phyloP scores from a whole-genome alignment of 2,797 vertebrate genomes.

The Chiloscyllium punctatum region DNA sequence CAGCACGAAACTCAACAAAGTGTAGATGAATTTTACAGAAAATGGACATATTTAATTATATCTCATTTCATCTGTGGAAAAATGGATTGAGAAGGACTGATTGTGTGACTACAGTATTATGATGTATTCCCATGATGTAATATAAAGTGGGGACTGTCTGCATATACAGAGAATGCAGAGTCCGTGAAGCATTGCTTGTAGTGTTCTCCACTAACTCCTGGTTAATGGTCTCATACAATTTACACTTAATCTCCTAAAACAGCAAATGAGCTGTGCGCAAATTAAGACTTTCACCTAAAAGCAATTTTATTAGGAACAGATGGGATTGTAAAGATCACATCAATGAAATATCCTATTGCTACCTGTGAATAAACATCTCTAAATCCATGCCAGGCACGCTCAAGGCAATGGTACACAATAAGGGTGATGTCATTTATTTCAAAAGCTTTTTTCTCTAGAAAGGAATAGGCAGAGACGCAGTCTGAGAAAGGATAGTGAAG shows the following conservation, averaged over 20 bases:
- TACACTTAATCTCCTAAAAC: neutral
- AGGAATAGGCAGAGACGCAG: neutral
- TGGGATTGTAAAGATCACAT: slow-evolving; percentile 17
- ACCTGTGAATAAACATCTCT: neutral
- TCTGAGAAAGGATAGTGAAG: neutral
- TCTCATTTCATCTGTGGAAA: neutral
- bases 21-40: neutral
- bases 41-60: neutral
- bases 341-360: neutral
- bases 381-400: neutral
- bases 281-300: neutral
- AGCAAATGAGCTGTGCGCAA: neutral
- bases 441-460: neutral
- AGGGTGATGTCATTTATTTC: neutral
- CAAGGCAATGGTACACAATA: neutral
- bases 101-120: neutral
- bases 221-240: neutral
- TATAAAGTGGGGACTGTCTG: neutral
- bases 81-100: neutral
- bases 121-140: neutral
- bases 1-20: neutral
- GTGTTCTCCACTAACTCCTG: neutral
- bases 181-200: neutral
- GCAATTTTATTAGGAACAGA: neutral
- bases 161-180: neutral